These are phyloP conservation scores for Synergus gifuensis DNA, from an alignment of 2,888 invertebrate genomes.

Conservation along the genomic window DNA sequence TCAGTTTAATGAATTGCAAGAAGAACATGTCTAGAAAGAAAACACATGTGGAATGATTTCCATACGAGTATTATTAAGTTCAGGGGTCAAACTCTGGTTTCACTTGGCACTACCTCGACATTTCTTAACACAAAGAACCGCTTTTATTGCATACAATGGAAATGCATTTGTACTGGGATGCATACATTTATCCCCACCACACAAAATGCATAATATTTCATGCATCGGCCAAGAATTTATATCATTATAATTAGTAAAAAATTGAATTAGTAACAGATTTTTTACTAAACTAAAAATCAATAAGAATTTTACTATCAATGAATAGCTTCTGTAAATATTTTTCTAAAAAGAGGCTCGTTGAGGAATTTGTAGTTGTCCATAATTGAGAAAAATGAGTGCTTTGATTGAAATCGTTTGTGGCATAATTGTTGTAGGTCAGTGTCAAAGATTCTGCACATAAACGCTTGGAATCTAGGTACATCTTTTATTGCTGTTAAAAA, in stretches of 20 bases:
- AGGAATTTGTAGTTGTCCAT: not conserved
- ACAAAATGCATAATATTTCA: conserved; percentile 8
- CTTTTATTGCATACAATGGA: conserved; percentile 37
- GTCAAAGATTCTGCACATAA: not conserved
- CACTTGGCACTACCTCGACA: conserved; percentile 19
- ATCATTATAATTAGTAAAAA: no score
- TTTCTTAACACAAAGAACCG: conserved; percentile 29
- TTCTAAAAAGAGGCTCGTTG: not conserved
- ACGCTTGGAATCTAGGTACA: not conserved
- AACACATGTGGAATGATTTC: conserved; percentile 2
- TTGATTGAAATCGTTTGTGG: not conserved
- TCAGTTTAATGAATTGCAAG: conserved; percentile 20
- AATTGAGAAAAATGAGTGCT: not conserved
- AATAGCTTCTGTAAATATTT: no score
- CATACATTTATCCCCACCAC: conserved; percentile 1
- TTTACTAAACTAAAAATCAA: no score
- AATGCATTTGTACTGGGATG: conserved; percentile 26
- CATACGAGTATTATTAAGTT: conserved; percentile 15
- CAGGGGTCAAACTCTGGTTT: conserved; percentile 16
- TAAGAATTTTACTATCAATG: no score
- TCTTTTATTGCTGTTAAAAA: not conserved
- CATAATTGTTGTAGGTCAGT: not conserved
- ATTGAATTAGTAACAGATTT: no score
- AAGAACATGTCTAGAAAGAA: not conserved
- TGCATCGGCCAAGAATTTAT: not conserved